Base-by-base conservation (phyloP, 2,113 vertebrate genomes). In the Calypte anna region DNA sequence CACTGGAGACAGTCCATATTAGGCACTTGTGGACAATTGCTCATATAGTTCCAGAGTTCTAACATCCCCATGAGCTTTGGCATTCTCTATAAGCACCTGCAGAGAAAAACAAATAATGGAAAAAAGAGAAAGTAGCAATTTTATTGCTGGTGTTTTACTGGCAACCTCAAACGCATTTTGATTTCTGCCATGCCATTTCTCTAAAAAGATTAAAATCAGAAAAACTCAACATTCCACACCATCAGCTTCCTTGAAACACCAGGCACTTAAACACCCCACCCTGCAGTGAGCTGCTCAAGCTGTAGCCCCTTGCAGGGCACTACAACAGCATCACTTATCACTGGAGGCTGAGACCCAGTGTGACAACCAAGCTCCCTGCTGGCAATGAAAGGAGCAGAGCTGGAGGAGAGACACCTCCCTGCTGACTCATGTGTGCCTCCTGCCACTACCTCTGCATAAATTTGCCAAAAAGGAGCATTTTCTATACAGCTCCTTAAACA, bases 41-140 rank as follows among this genome's bases (percentile, higher is more conserved):
- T 97, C 97, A 95, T 99, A 93, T 92, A 99, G 97, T 73, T 99
- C 97, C 90, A 99, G 90, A 64, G 98, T 77, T 97, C 98, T 98
- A 87, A 84, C 38, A 95, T 99, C 98, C 82, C 98, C 95, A 21
- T 98, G 97, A 77, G 82, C 96, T 98, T 97, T 98, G 86, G 98
- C 98, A 87, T 99, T 98, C 80, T 98, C 97, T 97, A 99, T 81
- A 95, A 99, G 98, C 16, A 98, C 98, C 99, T 99, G 95, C 81
- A 82, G 40, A 74, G 93, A 90, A 94, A 94, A 94, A 72, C 3
- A 82, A 94, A 72, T 2, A 80, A 25, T 28, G 12, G 12, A 64
- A 54, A 67, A 79, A 67, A 79, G 13, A 93, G 19, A 70, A 80
- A 67, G 50, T 74, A 31, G 4, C 14, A 66, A 33, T 33, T 67